Conservation (phyloP, 2,888 invertebrate species). For the Lepidochrysops patricia region DNA sequence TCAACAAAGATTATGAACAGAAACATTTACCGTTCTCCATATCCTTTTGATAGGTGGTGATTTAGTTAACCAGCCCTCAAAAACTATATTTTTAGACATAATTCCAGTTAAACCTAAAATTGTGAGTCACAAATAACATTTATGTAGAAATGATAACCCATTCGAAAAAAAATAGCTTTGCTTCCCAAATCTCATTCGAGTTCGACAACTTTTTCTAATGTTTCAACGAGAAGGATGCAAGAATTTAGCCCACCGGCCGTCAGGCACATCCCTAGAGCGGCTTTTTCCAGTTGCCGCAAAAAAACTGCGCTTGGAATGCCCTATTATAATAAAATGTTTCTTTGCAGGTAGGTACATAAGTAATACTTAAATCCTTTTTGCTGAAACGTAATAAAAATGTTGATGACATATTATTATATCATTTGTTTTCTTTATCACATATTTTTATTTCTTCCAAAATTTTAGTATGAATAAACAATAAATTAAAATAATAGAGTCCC, state of each 20-base stretch:
- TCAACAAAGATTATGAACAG: conserved; percentile 10
- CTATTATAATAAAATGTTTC: no score
- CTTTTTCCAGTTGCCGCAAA: no score
- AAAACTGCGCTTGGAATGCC: no score
- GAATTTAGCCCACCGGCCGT: no score
- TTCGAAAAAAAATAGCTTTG: conserved; percentile 22
- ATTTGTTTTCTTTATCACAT: no score
- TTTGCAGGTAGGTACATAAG: no score
- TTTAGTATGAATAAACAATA: conserved; percentile 24
- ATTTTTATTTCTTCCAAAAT: no score
- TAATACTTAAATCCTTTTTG: no score
- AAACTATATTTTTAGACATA: conserved; percentile 81
- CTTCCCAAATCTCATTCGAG: conserved; percentile 15
- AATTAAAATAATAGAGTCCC: conserved; percentile 37
- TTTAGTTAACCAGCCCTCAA: conserved; percentile 96
- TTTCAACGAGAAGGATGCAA: not conserved
- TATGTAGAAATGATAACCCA: conserved; percentile 28
- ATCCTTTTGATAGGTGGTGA: conserved; percentile 94
- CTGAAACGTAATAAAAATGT: no score
- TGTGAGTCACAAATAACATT: conserved; percentile 41
- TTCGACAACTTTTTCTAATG: not conserved
- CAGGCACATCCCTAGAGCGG: no score
- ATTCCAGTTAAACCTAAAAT: conserved; percentile 28
- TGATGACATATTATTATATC: no score
- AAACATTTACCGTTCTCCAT: conserved; percentile 87